Percentiles rank a stretch among this genome's conserved stretches.
These are phyloP conservation scores for Prionace glauca DNA, from an alignment of 2,797 vertebrate species.

Conservation along the genomic window DNA sequence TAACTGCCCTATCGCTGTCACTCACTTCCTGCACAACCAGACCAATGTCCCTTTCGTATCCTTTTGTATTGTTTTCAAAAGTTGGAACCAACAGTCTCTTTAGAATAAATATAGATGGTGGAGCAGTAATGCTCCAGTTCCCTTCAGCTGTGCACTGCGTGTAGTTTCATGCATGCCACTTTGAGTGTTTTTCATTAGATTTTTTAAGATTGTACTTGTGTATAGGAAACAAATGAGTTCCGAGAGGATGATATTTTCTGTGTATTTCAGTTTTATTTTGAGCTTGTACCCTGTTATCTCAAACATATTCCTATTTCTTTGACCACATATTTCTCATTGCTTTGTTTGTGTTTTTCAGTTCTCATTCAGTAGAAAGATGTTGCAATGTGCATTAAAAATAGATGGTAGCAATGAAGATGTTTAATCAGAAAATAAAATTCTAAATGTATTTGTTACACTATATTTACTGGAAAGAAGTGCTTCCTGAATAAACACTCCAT, in stretches of 20 bases:
- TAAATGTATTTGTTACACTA: not conserved
- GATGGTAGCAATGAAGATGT: not conserved
- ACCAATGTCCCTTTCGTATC: constrained; percentile 98
- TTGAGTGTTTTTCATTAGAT: not conserved
- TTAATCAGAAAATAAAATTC: not conserved
- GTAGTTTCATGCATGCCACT: not conserved
- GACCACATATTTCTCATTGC: not conserved
- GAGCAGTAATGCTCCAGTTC: not conserved
- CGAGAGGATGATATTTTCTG: not conserved
- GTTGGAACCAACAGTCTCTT: not conserved
- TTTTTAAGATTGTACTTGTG: not conserved
- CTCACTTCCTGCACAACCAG: constrained; percentile 94
- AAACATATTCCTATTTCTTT: not conserved
- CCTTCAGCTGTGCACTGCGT: not conserved
- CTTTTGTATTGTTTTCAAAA: constrained; percentile 50
- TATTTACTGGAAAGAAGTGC: not conserved
- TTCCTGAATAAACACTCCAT: not conserved
- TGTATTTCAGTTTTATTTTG: not conserved
- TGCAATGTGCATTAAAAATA: not conserved
- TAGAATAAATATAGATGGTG: not conserved
- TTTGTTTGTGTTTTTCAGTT: not conserved
- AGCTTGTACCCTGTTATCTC: not conserved
- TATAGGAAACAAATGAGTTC: not conserved
- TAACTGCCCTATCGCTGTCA: constrained; percentile 94
- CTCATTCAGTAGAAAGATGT: not conserved